Conservation (phyloP, 2,113 vertebrate genomes). For the Oreochromis aureus region DNA sequence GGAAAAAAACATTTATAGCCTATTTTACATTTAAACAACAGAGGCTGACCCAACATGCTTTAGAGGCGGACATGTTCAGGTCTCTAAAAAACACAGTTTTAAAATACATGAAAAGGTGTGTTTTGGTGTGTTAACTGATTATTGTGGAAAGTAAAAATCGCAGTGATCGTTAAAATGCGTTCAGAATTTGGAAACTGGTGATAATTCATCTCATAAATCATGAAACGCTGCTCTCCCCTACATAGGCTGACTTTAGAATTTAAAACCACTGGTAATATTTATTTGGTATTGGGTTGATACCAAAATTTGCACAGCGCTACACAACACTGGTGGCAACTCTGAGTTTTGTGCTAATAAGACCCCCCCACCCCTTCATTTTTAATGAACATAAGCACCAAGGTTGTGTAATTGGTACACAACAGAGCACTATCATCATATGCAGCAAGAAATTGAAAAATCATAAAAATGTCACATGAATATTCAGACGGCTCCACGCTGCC, state of each 20-base stretch:
- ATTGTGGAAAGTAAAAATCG: neutral
- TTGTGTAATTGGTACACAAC: neutral
- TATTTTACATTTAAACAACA: neutral
- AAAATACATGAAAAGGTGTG: neutral
- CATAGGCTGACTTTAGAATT: neutral
- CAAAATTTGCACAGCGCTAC: neutral
- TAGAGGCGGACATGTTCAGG: accelerated
- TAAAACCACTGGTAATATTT: neutral
- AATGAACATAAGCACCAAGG: slow-evolving; percentile 5
- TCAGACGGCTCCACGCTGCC: slow-evolving; percentile 9
- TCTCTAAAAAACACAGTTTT: neutral
- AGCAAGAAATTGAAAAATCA: slow-evolving; percentile 36
- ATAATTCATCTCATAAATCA: neutral
- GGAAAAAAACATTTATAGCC: accelerated
- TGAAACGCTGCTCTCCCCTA: neutral
- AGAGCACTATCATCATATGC: neutral
- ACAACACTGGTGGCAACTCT: neutral
- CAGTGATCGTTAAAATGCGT: neutral
- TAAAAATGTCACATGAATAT: slow-evolving; percentile 65
- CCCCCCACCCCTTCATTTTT: neutral
- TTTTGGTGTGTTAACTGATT: neutral
- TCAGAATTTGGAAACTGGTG: neutral
- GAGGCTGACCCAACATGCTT: neutral
- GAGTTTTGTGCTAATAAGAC: neutral
- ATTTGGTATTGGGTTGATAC: neutral